Percentiles rank a stretch among this genome's conserved stretches.
These are phyloP conservation scores for Halcyon badia DNA, from an alignment of 2,797 vertebrate genomes.

Conservation along the genomic window DNA sequence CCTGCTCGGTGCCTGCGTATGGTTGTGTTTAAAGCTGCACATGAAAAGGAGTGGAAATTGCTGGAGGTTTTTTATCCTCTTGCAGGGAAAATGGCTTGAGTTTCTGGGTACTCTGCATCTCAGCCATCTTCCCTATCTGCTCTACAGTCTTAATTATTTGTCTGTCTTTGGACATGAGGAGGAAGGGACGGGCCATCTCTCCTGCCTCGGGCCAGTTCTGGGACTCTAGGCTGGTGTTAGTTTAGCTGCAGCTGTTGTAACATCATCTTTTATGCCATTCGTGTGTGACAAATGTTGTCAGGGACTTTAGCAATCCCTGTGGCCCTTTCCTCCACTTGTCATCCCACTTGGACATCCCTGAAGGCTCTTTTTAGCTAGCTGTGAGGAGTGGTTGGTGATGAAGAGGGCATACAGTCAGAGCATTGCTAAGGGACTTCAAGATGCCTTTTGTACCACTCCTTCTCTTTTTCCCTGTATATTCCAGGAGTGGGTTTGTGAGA, in stretches of 20 bases:
- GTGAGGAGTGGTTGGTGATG: not conserved
- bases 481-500: not conserved
- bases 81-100: fast-evolving
- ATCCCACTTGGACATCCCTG: fast-evolving
- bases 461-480: not conserved
- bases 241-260: not conserved
- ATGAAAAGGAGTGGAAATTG: not conserved
- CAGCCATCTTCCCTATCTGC: not conserved
- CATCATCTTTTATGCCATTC: not conserved
- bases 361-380: not conserved
- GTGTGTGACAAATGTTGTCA: not conserved
- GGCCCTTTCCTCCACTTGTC: not conserved
- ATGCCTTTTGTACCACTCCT: not conserved
- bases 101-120: not conserved
- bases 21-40: constrained; percentile 24
- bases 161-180: not conserved
- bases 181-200: not conserved
- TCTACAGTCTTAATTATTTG: not conserved
- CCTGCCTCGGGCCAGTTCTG: not conserved
- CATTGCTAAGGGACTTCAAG: fast-evolving
- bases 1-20: not conserved
- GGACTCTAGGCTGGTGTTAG: not conserved
- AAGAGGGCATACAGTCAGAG: not conserved
- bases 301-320: not conserved
- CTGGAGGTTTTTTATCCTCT: not conserved